Conservation (phyloP, 2,797 vertebrate species). For the Varecia variegata region DNA sequence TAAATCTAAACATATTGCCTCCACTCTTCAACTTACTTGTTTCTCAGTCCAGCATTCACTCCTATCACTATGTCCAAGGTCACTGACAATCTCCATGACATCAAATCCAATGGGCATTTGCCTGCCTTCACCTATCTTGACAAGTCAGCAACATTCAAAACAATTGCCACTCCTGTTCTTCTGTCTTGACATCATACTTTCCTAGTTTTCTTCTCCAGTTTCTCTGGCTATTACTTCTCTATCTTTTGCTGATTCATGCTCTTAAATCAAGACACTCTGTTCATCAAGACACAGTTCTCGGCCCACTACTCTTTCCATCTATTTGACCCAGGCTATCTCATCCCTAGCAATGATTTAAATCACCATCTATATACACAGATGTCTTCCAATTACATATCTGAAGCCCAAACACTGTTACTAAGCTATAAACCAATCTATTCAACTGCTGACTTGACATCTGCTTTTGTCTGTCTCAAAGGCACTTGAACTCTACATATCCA, state of each 20-base stretch:
- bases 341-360: background rate
- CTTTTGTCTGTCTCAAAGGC: background rate
- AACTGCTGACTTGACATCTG: background rate
- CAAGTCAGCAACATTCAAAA: background rate
- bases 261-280: background rate
- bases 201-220: background rate
- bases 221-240: background rate
- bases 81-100: background rate
- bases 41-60: background rate
- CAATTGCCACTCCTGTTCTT: background rate
- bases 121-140: background rate
- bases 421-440: background rate
- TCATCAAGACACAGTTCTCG: background rate
- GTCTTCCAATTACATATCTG: background rate
- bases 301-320: background rate
- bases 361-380: background rate
- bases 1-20: background rate
- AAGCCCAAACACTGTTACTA: background rate
- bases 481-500: background rate
- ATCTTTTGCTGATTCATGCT: too few relatives aligned
- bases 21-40: background rate
- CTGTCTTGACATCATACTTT: background rate
- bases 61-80: background rate
- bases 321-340: background rate
- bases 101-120: background rate